Base-by-base conservation (phyloP, 2,113 vertebrate species). In the Pelmatolapia mariae region DNA sequence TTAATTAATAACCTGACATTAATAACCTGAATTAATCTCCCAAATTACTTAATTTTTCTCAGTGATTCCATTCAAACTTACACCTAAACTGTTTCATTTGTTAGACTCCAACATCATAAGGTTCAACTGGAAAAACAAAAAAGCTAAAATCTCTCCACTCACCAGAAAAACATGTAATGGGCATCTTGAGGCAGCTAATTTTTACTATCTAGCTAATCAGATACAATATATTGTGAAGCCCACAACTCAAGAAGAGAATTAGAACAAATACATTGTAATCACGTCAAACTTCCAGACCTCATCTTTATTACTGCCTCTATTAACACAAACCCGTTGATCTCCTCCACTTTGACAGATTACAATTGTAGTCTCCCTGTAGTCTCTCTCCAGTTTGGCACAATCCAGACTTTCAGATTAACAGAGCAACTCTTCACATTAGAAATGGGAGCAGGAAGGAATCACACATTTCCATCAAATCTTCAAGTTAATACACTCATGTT, bases 141-240 rank as follows among this genome's bases (percentile, higher is more conserved):
- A 38, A 66, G 4, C 31, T n/a, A 66, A 38, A 66, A 38, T 66
- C 31, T 66, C 31, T 36, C 61, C 31, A 66, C 10, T 36, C 31
- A n/a, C 31, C 61, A 66, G 61, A 38, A 66, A 66, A 66, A 66
- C 31, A n/a, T 63, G 59, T 36, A 19, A 63, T 3, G 18, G 59
- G 59, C 10, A 19, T 36, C 31, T 63, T 36, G 10, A 12, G 59
- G 31, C 18, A 63, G 4, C 59, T 7, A 7, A 36, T 3, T 63
- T 63, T 63, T 3, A 36, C 59, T 36, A 1, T 63, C 31, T 63
- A 36, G 31, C 59, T 36, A 63, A 63, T 63, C 61, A n/a, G 31
- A 66, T 12, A 66, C 2, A 4, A 36, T 36, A 63, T 36, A 1
- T 7, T 19, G 18, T 66, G 31, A 66, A 8, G 31, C 0, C 0